These are phyloP conservation scores for Caenorhabditis sp. DNA, from an alignment of 2,888 invertebrate species.

Conservation along the genomic window DNA sequence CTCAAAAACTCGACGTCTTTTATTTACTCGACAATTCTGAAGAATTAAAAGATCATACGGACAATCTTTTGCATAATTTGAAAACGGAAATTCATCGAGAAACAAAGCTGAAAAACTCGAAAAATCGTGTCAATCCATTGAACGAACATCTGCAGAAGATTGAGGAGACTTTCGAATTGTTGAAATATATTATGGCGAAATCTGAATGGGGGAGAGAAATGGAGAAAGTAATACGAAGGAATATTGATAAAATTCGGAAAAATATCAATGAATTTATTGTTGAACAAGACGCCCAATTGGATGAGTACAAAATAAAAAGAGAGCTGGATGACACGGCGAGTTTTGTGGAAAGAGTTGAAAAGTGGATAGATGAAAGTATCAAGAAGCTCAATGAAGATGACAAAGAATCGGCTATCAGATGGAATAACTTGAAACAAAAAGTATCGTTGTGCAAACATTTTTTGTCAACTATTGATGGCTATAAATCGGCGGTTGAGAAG, in stretches of 20 bases:
- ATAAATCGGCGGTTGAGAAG: conserved; percentile 9
- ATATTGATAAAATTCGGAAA: conserved; percentile 7
- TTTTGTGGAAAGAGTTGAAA: conserved; percentile 21
- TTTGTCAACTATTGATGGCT: conserved; percentile 7
- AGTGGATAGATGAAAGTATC: conserved; percentile 18
- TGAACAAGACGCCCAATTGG: conserved; percentile 4
- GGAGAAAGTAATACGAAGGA: neutral
- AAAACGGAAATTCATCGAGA: conserved; percentile 6
- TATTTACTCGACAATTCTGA: conserved; percentile 12
- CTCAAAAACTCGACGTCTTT: conserved; percentile 9
- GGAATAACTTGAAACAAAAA: conserved; percentile 4
- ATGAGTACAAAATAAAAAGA: conserved; percentile 4
- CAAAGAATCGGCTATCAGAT: conserved; percentile 4
- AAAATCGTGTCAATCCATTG: conserved; percentile 11
- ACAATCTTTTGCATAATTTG: conserved; percentile 1
- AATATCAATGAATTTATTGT: neutral
- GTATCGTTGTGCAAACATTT: conserved; percentile 9
- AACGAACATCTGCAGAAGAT: conserved; percentile 17
- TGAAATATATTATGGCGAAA: neutral
- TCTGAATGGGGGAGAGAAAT: neutral
- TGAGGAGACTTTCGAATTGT: neutral
- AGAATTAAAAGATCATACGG: conserved; percentile 13
- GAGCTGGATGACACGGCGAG: conserved; percentile 9
- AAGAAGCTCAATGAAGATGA: conserved; percentile 16
- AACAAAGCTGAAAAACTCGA: conserved; percentile 8